These are phyloP conservation scores for Cephus sareptanus DNA, from an alignment of 2,888 invertebrate species.

Conservation along the genomic window DNA sequence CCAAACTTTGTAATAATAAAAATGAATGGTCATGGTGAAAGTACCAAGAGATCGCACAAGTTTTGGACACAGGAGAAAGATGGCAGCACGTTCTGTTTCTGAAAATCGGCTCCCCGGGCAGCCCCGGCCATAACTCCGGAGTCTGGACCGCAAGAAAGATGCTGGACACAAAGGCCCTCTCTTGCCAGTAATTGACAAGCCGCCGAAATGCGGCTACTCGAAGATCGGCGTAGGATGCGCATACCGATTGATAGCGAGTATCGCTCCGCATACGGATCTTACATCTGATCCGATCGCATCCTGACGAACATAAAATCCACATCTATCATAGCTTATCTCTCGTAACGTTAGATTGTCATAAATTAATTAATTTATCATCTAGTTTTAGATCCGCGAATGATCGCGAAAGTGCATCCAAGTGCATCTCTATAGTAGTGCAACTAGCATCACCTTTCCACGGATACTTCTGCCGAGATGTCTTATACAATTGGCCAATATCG, in stretches of 20 bases:
- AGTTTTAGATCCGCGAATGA: not conserved
- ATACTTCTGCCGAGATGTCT: not conserved
- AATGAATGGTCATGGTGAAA: not conserved
- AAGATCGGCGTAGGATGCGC: not conserved
- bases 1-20: not conserved
- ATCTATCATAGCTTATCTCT: not conserved
- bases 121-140: not conserved
- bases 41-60: not conserved
- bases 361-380: not conserved
- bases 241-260: not conserved
- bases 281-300: not conserved
- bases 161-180: slow-evolving; percentile 6
- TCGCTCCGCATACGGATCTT: not conserved
- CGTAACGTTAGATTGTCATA: not conserved
- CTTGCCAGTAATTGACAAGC: slow-evolving; percentile 6
- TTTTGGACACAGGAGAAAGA: not conserved
- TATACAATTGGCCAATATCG: not conserved
- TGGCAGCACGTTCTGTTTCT: not conserved
- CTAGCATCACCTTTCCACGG: not conserved
- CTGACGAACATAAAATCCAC: not conserved
- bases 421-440: not conserved
- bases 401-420: not conserved
- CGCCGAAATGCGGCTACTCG: not conserved
- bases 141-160: slow-evolving; percentile 8
- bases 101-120: not conserved